A percentile compares a stretch with the other conserved stretches of the same genome.
These are phyloP conservation scores for Crocodylus rhombifer DNA, from an alignment of 2,797 vertebrate species.

Conservation along the genomic window DNA sequence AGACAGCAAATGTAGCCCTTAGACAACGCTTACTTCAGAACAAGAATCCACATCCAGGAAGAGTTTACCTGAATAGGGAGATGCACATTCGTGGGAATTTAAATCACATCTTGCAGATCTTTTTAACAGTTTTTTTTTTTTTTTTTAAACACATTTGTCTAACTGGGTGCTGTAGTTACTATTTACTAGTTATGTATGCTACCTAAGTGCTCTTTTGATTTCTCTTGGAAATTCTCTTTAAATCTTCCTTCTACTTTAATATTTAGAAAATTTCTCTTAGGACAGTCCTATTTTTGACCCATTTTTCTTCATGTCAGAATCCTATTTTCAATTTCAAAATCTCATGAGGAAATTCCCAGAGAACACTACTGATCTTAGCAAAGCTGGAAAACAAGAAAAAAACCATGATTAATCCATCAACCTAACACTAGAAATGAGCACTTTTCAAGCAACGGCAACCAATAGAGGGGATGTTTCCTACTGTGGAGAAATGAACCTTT, in stretches of 20 bases:
- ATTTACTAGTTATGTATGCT: neutral
- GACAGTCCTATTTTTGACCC: neutral
- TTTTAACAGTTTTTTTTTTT: neutral
- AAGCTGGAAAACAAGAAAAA: neutral
- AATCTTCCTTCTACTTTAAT: neutral
- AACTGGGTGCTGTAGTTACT: neutral
- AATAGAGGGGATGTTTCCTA: neutral
- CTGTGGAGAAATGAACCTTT: neutral
- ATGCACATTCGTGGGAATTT: neutral
- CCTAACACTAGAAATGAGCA: neutral
- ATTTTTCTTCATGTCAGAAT: neutral
- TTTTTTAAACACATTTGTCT: neutral
- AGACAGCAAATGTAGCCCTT: conserved; percentile 5
- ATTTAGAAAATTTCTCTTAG: neutral
- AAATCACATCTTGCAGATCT: neutral
- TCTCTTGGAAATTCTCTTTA: neutral
- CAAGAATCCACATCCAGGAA: neutral
- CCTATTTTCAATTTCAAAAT: neutral
- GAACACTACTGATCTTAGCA: neutral
- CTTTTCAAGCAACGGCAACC: neutral
- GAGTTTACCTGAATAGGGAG: neutral
- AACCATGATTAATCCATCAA: neutral
- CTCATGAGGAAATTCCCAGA: neutral
- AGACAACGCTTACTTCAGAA: neutral
- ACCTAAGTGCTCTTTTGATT: neutral